Conservation (phyloP, 2,113 vertebrate genomes). For the Octodon degus region DNA sequence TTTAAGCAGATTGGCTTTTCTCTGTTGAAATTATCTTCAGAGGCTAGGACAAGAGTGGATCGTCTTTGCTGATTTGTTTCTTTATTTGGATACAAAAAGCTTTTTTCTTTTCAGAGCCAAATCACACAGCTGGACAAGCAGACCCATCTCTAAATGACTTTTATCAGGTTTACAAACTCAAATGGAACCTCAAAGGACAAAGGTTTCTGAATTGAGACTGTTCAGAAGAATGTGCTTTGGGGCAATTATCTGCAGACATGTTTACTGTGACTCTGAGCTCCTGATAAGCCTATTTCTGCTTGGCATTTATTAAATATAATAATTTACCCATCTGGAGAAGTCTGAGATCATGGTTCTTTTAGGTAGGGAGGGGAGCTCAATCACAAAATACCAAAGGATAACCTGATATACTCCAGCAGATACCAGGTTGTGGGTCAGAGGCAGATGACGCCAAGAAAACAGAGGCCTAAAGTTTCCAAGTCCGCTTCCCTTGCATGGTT, state of each 20-base stretch:
- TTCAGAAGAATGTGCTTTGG: neutral
- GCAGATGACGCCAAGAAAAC: slow-evolving; percentile 3
- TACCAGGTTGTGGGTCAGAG: neutral
- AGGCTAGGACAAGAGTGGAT: neutral
- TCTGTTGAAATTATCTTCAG: neutral
- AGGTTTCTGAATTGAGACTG: neutral
- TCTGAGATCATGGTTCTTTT: slow-evolving; percentile 43
- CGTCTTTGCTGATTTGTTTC: neutral
- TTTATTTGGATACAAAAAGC: neutral
- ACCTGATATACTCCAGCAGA: neutral
- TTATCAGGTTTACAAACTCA: slow-evolving; percentile 17
- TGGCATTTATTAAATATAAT: slow-evolving; percentile 22
- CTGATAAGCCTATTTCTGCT: neutral
- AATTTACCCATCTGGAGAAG: neutral
- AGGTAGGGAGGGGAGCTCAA: neutral
- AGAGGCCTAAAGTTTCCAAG: neutral
- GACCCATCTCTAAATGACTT: neutral
- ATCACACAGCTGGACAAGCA: neutral
- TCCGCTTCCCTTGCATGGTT: neutral
- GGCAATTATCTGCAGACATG: neutral
- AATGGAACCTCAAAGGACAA: neutral
- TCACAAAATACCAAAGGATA: slow-evolving; percentile 1
- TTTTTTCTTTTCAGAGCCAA: neutral
- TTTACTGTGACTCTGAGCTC: neutral
- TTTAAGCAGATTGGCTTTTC: neutral